Evolutionary conservation across 2,888 invertebrate species (phyloP), one percentile per base, ranked within the genome.

Genomic region (Teleiodes luculella): DNA sequence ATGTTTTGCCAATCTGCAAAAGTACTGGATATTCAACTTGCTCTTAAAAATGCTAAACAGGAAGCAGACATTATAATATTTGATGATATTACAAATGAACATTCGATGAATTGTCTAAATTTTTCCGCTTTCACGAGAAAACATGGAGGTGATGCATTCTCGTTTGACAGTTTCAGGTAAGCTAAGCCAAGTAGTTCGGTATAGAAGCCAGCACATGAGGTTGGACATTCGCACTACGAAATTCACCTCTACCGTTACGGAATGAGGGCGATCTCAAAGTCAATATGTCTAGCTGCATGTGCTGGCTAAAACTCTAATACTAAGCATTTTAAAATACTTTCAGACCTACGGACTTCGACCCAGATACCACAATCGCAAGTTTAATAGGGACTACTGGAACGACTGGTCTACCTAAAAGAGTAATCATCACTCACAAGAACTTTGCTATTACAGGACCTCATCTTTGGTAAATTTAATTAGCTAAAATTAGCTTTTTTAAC

Each of bases 341-440:
- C 57, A 84, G 83, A 43, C 63, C 76, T 7, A 53, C 74, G n/a
- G 76, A 84, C 33, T 78, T 85, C n/a, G 77, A 83, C 16, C 68
- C 85, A 0, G 75, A 66, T 6, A 69, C 72, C 1, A 70, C 80
- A 0, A 61, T 69, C 11, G 78, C 73, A 0, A 65, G 79, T 3
- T 58, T 86, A 0, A 69, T 79, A 18, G 69, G 81, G 0, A 85
- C 86, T 0, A 86, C 86, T 48, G 86, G 86, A 1, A 81, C 84
- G 0, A 84, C 86, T 0, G 85, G 84, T 1, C 24, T 76, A 8
- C 81, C 86, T 0, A 86, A 86, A 64, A 66, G 77, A 0, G 80
- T 81, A 1, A 74, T 75, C 3, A 66, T 74, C 0, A 82, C 81
- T 0, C 84, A 86, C 52, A 80, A 80, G 57, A 84, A 80, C 54